Percentiles rank a stretch among this genome's conserved stretches.
phyloP scores from a whole-genome alignment of 2,113 vertebrate genomes.

The Onychostruthus taczanowskii region DNA sequence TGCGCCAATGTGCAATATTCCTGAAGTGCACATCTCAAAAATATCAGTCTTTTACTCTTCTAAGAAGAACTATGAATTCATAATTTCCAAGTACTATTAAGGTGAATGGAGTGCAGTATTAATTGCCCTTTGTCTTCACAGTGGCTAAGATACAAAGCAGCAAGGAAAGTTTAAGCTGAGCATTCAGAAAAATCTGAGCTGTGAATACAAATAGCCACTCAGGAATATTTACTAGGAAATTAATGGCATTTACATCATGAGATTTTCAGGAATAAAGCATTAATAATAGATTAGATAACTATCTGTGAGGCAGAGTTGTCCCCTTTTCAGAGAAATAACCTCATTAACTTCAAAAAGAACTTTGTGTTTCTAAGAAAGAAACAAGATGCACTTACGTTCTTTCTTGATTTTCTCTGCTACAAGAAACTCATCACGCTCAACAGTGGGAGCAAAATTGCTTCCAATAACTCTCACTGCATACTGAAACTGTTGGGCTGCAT shows the following conservation, averaged over 20 bases:
- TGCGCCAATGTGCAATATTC: background rate
- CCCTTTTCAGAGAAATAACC: background rate
- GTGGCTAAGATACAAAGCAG: background rate
- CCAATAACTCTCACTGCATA: conserved; percentile 97
- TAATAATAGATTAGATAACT: background rate
- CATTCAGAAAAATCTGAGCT: background rate
- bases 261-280: background rate
- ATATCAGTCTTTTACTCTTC: background rate
- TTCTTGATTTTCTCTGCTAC: conserved; percentile 98
- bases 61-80: background rate
- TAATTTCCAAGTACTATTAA: background rate
- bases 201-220: background rate
- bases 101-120: background rate
- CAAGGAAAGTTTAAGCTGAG: background rate
- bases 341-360: background rate
- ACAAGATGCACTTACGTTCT: conserved; percentile 82
- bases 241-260: background rate
- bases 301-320: background rate
- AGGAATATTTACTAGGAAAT: background rate
- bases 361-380: background rate
- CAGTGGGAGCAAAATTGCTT: conserved; percentile 96
- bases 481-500: conserved; percentile 97
- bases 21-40: background rate
- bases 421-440: conserved; percentile 96
- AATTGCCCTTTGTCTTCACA: background rate